A percentile compares a stretch with the other conserved stretches of the same genome.
Evolutionary conservation across 2,797 vertebrate genomes (phyloP).

Genomic region (Lemur catta): DNA sequence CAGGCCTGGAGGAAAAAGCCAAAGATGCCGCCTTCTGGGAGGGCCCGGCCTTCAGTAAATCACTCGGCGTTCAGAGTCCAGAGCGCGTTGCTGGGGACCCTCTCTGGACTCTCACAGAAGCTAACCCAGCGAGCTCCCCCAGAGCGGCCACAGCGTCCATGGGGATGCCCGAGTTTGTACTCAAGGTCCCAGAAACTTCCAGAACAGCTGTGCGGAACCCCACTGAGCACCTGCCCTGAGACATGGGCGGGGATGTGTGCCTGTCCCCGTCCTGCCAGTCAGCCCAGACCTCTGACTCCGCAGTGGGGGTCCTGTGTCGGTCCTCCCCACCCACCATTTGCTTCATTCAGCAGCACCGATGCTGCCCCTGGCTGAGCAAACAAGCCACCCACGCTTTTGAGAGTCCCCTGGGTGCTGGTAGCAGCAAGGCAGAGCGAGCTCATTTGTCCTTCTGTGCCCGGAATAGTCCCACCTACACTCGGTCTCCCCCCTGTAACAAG

Average conservation of each 20-base stretch:
- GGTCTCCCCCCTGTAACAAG: rapidly evolving
- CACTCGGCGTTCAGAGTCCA: rapidly evolving
- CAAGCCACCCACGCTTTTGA: rapidly evolving
- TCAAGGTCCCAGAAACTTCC: background rate
- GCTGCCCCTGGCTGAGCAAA: rapidly evolving
- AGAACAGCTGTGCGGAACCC: rapidly evolving
- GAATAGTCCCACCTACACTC: rapidly evolving
- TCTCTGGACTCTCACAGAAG: background rate
- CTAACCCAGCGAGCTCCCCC: background rate
- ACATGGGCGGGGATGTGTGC: rapidly evolving
- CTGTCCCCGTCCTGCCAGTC: too few species aligned
- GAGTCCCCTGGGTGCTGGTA: background rate
- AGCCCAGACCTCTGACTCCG: rapidly evolving
- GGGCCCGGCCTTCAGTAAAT: rapidly evolving
- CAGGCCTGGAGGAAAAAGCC: background rate
- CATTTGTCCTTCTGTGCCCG: background rate
- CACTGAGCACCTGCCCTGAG: background rate
- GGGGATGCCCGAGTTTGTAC: background rate
- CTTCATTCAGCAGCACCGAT: rapidly evolving
- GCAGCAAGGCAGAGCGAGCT: background rate
- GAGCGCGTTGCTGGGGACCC: background rate
- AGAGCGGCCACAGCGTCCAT: rapidly evolving
- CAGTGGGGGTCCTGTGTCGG: rapidly evolving
- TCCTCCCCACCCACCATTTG: rapidly evolving
- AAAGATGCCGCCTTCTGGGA: rapidly evolving